Percentiles rank a stretch among this genome's conserved stretches.
Conservation (phyloP, 1,140 invertebrate genomes). For the Archivesica marissinica region DNA sequence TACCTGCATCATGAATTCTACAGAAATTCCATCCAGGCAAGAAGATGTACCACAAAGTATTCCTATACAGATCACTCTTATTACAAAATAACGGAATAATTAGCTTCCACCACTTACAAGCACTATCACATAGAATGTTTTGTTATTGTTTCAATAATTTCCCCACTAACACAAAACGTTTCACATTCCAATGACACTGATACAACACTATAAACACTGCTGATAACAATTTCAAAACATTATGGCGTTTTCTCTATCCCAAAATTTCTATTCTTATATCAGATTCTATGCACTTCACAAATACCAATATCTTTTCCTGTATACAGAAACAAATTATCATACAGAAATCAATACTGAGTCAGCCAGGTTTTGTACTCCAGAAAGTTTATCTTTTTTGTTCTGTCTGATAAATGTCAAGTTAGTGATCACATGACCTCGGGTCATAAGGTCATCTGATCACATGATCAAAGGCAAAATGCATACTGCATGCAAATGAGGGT, state of each 20-base stretch:
- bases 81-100: no score
- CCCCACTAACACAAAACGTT: conserved; percentile 1
- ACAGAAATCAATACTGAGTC: conserved; percentile 18
- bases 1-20: no score
- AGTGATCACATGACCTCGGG: conserved; percentile 14
- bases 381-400: conserved; percentile 35
- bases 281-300: conserved; percentile 27
- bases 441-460: conserved; percentile 12
- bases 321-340: no score
- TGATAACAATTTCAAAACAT: conserved; percentile 1
- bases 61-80: no score
- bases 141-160: not conserved
- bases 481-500: no score
- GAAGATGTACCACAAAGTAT: no score
- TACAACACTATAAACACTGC: not conserved
- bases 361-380: conserved; percentile 13
- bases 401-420: conserved; percentile 25
- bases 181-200: conserved; percentile 21
- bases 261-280: conserved; percentile 1
- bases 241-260: not conserved
- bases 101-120: no score
- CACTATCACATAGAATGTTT: no score
- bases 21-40: no score
- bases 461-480: conserved; percentile 17
- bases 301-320: conserved; percentile 18